Evolutionary conservation across 2,797 vertebrate species (phyloP).

Genomic region (Thripadectes ignobilis): DNA sequence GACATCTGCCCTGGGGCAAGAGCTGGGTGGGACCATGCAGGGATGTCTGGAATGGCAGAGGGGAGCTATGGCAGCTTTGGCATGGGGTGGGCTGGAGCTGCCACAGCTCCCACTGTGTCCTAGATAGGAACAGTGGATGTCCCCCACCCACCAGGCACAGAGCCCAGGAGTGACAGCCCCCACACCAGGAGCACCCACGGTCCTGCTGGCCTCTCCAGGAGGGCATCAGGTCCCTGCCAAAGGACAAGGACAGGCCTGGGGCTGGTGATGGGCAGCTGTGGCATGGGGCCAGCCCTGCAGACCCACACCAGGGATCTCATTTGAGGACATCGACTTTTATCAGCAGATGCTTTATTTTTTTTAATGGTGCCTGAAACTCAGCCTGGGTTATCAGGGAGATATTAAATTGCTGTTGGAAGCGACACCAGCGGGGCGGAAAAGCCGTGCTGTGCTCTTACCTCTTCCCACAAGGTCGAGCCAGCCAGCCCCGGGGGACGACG

Average conservation of each 20-base stretch:
- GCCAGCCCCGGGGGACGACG: constrained; percentile 21
- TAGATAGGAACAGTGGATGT: neutral
- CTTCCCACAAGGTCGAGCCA: constrained; percentile 59
- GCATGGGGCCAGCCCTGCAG: neutral
- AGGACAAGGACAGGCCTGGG: neutral
- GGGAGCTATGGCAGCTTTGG: neutral
- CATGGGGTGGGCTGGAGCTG: neutral
- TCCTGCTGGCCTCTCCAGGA: neutral
- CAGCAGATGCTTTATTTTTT: neutral
- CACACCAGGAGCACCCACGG: rapidly evolving
- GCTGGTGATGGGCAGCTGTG: neutral
- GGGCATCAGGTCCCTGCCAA: neutral
- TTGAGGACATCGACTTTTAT: neutral
- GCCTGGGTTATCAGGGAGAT: constrained; percentile 38
- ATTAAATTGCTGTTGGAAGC: constrained; percentile 59
- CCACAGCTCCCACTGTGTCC: neutral
- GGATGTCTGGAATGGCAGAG: neutral
- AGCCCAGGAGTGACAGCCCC: neutral
- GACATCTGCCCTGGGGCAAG: rapidly evolving
- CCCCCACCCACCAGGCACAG: neutral
- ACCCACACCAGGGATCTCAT: neutral
- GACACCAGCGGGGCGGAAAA: constrained; percentile 18
- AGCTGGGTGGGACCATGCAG: neutral
- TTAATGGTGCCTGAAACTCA: neutral
- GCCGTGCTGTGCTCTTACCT: constrained; percentile 45